phyloP scores from a whole-genome alignment of 1,140 invertebrate species.

The Nixonia krombeini region DNA sequence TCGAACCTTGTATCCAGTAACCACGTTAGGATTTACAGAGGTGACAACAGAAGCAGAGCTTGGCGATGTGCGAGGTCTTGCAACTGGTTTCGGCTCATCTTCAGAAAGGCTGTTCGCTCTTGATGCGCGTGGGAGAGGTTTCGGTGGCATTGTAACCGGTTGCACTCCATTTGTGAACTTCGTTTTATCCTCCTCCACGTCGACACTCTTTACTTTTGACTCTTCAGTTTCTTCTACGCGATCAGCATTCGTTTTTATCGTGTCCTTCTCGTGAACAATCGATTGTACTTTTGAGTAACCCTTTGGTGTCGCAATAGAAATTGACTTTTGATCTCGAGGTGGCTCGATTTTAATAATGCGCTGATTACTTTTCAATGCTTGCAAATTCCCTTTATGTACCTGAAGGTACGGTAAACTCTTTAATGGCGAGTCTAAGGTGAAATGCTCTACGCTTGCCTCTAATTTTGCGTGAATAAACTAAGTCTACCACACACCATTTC shows the following conservation, averaged over 20 bases:
- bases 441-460: too few relatives aligned
- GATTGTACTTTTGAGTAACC: constrained; percentile 57
- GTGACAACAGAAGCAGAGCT: constrained; percentile 70
- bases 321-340: constrained; percentile 56
- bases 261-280: constrained; percentile 54
- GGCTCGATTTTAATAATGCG: constrained; percentile 62
- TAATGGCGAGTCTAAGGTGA: not conserved
- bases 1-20: constrained; percentile 80
- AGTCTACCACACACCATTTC: too few relatives aligned
- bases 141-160: constrained; percentile 74
- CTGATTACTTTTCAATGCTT: constrained; percentile 64
- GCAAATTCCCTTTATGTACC: constrained; percentile 71
- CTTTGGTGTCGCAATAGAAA: constrained; percentile 58
- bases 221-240: constrained; percentile 37
- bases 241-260: constrained; percentile 52
- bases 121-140: constrained; percentile 81
- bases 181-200: constrained; percentile 57
- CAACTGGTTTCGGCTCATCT: constrained; percentile 79
- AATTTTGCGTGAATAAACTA: too few relatives aligned
- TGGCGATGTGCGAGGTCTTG: constrained; percentile 80
- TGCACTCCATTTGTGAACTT: constrained; percentile 65
- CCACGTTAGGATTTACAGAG: constrained; percentile 73
- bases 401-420: constrained; percentile 51
- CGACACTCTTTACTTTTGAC: constrained; percentile 50
- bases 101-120: constrained; percentile 78